A percentile compares a stretch with the other conserved stretches of the same genome.
Evolutionary conservation across 2,113 vertebrate genomes (phyloP).

Genomic region (Pluvianellus socialis): DNA sequence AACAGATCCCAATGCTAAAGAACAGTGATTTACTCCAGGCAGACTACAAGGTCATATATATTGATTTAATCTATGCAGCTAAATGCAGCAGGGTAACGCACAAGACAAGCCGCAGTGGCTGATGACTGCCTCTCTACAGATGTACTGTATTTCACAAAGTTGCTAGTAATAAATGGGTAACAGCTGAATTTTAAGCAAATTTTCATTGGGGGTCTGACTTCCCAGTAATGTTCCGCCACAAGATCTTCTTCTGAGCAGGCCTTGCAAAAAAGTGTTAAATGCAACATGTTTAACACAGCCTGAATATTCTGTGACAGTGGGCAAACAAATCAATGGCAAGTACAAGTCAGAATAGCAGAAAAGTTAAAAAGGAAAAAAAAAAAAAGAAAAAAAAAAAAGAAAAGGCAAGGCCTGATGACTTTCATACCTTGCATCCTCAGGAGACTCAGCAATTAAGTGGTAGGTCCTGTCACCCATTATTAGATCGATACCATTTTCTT

Average conservation of each 20-base stretch:
- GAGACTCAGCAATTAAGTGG: constrained; percentile 94
- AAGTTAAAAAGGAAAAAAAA: background rate
- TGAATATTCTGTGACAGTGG: background rate
- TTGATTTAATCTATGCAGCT: background rate
- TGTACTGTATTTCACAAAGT: background rate
- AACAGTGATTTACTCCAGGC: background rate
- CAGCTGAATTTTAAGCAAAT: background rate
- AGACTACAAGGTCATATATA: background rate
- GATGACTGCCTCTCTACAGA: background rate
- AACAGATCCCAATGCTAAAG: background rate
- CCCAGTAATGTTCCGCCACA: background rate
- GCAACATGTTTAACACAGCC: background rate
- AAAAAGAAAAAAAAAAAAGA: fast-evolving
- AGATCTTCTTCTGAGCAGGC: background rate
- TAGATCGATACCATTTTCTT: constrained; percentile 94
- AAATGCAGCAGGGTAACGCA: background rate
- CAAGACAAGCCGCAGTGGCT: background rate
- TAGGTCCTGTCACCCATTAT: constrained; percentile 89
- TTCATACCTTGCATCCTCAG: constrained; percentile 92
- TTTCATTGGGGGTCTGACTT: background rate
- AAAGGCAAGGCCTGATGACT: background rate
- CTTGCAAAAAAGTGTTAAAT: background rate
- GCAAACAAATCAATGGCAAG: background rate
- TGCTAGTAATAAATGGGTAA: background rate
- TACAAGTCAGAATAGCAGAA: background rate